phyloP scores from a whole-genome alignment of 2,113 vertebrate genomes.

The Microcebus ravelobensis region DNA sequence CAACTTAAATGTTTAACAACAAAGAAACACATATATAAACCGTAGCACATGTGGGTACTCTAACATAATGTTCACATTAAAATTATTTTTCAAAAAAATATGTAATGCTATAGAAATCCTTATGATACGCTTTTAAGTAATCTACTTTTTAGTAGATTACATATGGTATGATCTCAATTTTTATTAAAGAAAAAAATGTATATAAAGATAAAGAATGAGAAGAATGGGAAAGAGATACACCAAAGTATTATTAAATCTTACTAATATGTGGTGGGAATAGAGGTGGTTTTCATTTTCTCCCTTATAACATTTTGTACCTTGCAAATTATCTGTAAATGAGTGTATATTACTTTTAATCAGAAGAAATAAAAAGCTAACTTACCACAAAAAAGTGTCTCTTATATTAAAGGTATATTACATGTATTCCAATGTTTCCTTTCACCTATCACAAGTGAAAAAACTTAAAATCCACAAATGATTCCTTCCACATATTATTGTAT shows the following conservation, averaged over 20 bases:
- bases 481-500: background rate
- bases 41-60: background rate
- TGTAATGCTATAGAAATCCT: background rate
- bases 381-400: background rate
- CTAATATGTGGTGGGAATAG: background rate
- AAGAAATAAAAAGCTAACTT: slow-evolving; percentile 5
- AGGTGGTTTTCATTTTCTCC: background rate
- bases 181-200: background rate
- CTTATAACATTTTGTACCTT: background rate
- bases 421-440: background rate
- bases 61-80: background rate
- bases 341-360: background rate
- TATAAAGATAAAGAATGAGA: background rate
- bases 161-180: background rate
- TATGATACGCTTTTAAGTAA: background rate
- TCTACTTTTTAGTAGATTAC: background rate
- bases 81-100: background rate
- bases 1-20: background rate
- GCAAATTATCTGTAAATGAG: slow-evolving; percentile 1
- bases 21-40: background rate
- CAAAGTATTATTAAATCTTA: slow-evolving; percentile 2
- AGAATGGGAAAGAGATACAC: background rate
- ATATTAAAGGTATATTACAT: background rate
- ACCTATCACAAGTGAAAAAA: background rate
- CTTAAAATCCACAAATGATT: background rate